Base-by-base conservation (phyloP, 2,113 vertebrate species). In the Baryphthengus martii region DNA sequence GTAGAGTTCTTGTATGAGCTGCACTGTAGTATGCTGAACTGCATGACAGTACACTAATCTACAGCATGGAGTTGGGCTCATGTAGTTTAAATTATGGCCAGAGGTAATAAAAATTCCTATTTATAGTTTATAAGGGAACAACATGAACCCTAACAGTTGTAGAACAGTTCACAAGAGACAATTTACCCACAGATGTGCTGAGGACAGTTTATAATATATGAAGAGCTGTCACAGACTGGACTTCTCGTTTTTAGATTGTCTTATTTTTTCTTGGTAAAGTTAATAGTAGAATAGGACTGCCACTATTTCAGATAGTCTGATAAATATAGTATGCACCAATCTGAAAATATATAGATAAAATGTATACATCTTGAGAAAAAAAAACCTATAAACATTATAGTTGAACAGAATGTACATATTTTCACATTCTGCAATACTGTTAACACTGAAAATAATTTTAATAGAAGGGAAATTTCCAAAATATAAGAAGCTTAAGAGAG, bases 71-170 rank as follows among this genome's bases (percentile, higher is more conserved):
- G 15, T 61, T 75, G 61, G 65, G 61, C 53, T 96, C 80, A 92
- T 96, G 90, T 80, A 92, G 95, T 94, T 94, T 90, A 96, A 93
- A 92, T 95, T 88, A 88, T 61, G 70, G 65, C 77, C 85, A 93
- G 85, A 93, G 92, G 88, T 92, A 96, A 96, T 96, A 92, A 96
- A 96, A 95, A 92, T 84, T 93, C 78, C 85, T 97, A 45, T 96
- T 96, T 94, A 77, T 90, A 73, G 88, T 86, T 92, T 96, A 86
- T 81, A 89, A 90, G 90, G 61, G 83, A 92, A 75, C 78, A 94
- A 86, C 56, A 59, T 89, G 83, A 93, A 93, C 93, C 90, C 83
- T 93, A 95, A 90, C 94, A 96, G 83, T 90, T 94, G 90, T 78
- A 93, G 82, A 94, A 94, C 88, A 79, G 95, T 87, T 95, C 95